Percentiles rank a stretch among this genome's conserved stretches.
Conservation (phyloP, 53 echinoderm and acorn worm genomes). For the Luidia sarsii region DNA sequence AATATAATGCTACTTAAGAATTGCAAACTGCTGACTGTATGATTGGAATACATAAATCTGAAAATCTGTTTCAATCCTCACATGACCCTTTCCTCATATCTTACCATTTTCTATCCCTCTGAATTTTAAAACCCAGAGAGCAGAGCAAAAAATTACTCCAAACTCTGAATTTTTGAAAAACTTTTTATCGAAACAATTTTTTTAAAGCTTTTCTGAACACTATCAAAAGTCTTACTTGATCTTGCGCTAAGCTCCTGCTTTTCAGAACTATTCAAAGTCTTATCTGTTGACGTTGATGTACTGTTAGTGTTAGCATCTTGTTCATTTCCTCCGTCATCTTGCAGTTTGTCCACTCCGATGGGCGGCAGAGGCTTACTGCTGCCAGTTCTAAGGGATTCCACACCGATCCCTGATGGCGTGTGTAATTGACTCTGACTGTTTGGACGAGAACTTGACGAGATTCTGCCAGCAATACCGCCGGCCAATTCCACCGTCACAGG, state of each 20-base stretch:
- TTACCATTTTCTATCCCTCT: no score
- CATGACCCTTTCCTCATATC: no score
- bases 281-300: conserved; percentile 26
- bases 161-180: neutral
- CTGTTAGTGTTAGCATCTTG: conserved; percentile 24
- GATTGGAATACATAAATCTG: no score
- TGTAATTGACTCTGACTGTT: conserved; percentile 12
- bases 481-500: conserved; percentile 16
- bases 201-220: no score
- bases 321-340: conserved; percentile 15
- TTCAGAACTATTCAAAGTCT: conserved; percentile 10
- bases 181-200: no score
- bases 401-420: conserved; percentile 29
- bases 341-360: conserved; percentile 62
- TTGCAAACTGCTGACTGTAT: no score
- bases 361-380: conserved; percentile 95
- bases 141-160: no score
- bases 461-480: neutral
- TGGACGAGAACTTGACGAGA: neutral
- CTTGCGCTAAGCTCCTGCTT: conserved; percentile 20
- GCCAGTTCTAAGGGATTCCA: conserved; percentile 75
- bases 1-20: no score
- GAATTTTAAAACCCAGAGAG: no score
- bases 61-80: no score
- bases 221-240: conserved; percentile 57